phyloP scores from a whole-genome alignment of 2,888 invertebrate species.

The Rhingia campestris region DNA sequence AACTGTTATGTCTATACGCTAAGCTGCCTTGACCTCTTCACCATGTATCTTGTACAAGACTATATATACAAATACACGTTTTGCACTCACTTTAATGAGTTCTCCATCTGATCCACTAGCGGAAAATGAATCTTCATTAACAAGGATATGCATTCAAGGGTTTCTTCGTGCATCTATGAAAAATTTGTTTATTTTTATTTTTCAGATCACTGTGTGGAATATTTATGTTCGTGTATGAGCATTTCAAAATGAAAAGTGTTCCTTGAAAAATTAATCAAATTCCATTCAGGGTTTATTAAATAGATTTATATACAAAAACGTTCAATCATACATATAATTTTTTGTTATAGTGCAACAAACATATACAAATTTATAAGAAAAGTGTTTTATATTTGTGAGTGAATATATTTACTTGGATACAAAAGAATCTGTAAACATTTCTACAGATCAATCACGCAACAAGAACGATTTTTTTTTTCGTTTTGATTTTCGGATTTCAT shows the following conservation, averaged over 20 bases:
- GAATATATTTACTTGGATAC: background rate
- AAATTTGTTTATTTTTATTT: background rate
- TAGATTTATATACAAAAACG: constrained; percentile 23
- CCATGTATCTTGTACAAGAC: constrained; percentile 36
- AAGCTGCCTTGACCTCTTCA: constrained; percentile 71
- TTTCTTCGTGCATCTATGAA: constrained; percentile 5
- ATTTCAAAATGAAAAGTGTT: background rate
- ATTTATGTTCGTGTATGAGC: background rate
- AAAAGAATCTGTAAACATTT: background rate
- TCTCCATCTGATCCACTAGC: too few relatives aligned
- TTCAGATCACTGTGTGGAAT: background rate
- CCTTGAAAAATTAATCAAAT: constrained; percentile 51
- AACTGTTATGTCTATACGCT: background rate
- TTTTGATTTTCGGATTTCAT: constrained; percentile 14
- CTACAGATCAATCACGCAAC: background rate
- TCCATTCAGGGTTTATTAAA: constrained; percentile 36
- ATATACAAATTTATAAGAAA: constrained; percentile 6
- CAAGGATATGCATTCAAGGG: background rate
- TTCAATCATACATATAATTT: constrained; percentile 30
- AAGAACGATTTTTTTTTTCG: background rate
- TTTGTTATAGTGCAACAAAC: constrained; percentile 4
- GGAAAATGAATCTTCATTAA: background rate
- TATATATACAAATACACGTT: constrained; percentile 4
- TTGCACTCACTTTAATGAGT: too few relatives aligned
- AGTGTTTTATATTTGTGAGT: constrained; percentile 1